Evolutionary conservation across 2,888 invertebrate genomes (phyloP), one percentile per base, ranked within the genome.

Genomic region (Agonopterix heracliana): DNA sequence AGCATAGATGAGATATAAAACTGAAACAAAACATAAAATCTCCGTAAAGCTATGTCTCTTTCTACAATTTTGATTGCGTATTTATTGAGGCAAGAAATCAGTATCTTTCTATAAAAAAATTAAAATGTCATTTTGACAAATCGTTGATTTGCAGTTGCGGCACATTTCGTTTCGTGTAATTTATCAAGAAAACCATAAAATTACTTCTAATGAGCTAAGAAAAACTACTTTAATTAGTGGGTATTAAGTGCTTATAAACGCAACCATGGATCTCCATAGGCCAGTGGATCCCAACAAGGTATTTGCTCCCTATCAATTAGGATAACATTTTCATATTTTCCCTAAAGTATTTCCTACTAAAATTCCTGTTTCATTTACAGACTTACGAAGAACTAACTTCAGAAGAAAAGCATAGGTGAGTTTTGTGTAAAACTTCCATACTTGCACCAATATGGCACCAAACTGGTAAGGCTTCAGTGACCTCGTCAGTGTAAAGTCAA

Each of bases 321-420:
- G 57, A 47, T 58, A 55, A 46, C 50, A 52, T 54, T 54, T 53
- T 56, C 38, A n/a, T 38, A 38, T 26, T n/a, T 38, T 38, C 38
- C 1, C 10, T 4, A 10, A 38, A 1, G 2, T 9, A n/a, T n/a
- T 38, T 38, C 9, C 38, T 38, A n/a, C n/a, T 38, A n/a, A n/a
- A 38, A 26, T 26, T 51, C 42, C 41, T 41, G 48, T 53, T 64
- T 72, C 59, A 64, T 65, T 87, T 87, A 38, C 80, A 95, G 94
- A 93, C 92, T 43, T 86, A 93, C 61, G 93, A 92, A 49, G 92
- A 94, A 61, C 81, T 95, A 81, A 92, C 93, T n/a, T 89, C 91
- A 4, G 94, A 95, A 59, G 95, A 95, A 75, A 93, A 92, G 83
- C 87, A 92, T 82, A 92, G 94, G 94, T 93, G 81, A 77, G 73